Evolutionary conservation across 2,113 vertebrate genomes (phyloP), one percentile per base, ranked within the genome.

Genomic region (Seriola aureovittata): DNA sequence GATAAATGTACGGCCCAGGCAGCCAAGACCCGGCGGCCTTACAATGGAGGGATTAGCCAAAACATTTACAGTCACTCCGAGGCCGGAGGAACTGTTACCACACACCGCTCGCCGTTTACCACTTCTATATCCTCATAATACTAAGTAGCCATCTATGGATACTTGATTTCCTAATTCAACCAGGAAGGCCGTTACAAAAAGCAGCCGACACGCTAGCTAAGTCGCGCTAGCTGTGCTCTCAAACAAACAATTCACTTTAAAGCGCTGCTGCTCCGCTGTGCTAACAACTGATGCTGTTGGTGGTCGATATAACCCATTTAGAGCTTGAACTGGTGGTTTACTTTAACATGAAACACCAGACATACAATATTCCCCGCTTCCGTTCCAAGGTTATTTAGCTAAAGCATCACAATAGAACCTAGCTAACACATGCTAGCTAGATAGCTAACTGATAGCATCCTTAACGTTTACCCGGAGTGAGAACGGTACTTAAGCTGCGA

Each of bases 371-470:
- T 0, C 12, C n/a, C 8, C 36, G 50, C 58, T 44, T 42, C 54
- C 14, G 54, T 50, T 85, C 83, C 91, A 91, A 93, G 91, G 90
- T 95, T 94, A 93, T 90, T 93, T 72, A 81, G 92, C 89, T 85
- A 85, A 84, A 89, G 87, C 87, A 91, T 90, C 92, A 94, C 91
- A 93, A 92, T 91, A 91, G 80, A 88, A 57, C 21, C 58, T 60
- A 60, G 90, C 90, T 85, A 88, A 52, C 75, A 71, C 36, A 87
- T 59, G 86, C 81, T 92, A 90, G 86, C 82, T 40, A 48, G 59
- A 66, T 50, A 66, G 90, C 91, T 92, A 91, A 84, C 80, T 32
- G 71, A 72, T 90, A 92, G 88, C 89, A 90, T 90, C 84, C 32
- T 83, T 66, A 68, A 78, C 76, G 52, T 80, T 81, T 55, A 79